phyloP scores from a whole-genome alignment of 2,113 vertebrate species.

The Muntiacus reevesi region DNA sequence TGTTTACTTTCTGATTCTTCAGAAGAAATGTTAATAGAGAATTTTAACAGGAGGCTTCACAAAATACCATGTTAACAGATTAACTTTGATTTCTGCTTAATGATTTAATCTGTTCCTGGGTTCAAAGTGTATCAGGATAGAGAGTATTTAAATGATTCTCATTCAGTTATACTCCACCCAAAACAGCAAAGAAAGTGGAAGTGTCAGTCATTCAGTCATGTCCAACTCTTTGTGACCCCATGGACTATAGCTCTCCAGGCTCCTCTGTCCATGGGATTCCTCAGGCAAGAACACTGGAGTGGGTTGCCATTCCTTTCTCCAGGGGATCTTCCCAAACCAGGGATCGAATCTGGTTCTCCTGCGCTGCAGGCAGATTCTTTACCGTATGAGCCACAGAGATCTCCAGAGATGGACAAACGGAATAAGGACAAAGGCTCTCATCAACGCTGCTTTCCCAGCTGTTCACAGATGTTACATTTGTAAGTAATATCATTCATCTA shows the following conservation, averaged over 20 bases:
- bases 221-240: neutral
- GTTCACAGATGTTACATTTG: neutral
- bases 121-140: neutral
- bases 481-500: neutral
- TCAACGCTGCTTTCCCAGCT: neutral
- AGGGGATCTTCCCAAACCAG: neutral
- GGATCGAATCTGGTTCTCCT: neutral
- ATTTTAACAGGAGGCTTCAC: neutral
- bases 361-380: neutral
- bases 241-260: neutral
- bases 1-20: neutral
- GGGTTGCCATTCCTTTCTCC: neutral
- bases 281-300: neutral
- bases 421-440: neutral
- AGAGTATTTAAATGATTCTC: neutral
- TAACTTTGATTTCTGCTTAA: neutral
- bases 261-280: neutral
- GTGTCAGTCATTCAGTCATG: neutral
- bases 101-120: neutral
- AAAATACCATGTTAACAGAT: neutral
- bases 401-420: neutral
- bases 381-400: neutral
- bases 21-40: neutral
- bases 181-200: neutral
- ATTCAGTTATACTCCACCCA: neutral